phyloP scores from a whole-genome alignment of 2,797 vertebrate genomes.

The Helostoma temminkii region DNA sequence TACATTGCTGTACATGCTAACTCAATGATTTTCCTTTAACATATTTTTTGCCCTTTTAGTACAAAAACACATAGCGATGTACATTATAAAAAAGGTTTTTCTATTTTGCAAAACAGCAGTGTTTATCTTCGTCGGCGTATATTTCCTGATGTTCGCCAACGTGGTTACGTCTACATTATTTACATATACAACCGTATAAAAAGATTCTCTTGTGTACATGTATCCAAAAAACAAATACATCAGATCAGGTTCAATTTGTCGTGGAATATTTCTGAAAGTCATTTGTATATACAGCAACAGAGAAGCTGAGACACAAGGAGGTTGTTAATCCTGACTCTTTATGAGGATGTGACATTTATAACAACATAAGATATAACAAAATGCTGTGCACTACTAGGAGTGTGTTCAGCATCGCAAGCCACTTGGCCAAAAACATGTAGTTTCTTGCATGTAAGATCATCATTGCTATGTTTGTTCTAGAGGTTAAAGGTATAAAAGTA shows the following conservation, averaged over 20 bases:
- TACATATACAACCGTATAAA: constrained; percentile 68
- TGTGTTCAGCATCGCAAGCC: not conserved
- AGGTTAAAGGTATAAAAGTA: not conserved
- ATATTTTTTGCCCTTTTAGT: constrained; percentile 47
- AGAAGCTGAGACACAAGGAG: constrained; percentile 37
- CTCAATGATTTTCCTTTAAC: constrained; percentile 42
- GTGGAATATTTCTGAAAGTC: constrained; percentile 55
- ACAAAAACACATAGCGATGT: constrained; percentile 66
- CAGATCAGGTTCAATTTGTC: constrained; percentile 36
- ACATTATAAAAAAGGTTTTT: constrained; percentile 61
- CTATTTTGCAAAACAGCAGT: constrained; percentile 53
- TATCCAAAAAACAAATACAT: constrained; percentile 51
- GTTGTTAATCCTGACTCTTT: constrained; percentile 28
- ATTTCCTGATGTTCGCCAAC: constrained; percentile 6
- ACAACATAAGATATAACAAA: constrained; percentile 1
- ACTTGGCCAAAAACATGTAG: not conserved
- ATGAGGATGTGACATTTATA: constrained; percentile 34
- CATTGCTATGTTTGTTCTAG: too few species aligned
- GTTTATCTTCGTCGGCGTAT: constrained; percentile 14
- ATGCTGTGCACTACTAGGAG: not conserved
- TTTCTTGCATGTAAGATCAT: too few species aligned
- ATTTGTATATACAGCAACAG: constrained; percentile 57
- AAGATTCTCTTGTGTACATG: constrained; percentile 50
- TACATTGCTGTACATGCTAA: constrained; percentile 62
- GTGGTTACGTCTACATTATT: constrained; percentile 60